These are phyloP conservation scores for Phocoena sinus DNA, from an alignment of 2,113 vertebrate genomes.

Conservation along the genomic window DNA sequence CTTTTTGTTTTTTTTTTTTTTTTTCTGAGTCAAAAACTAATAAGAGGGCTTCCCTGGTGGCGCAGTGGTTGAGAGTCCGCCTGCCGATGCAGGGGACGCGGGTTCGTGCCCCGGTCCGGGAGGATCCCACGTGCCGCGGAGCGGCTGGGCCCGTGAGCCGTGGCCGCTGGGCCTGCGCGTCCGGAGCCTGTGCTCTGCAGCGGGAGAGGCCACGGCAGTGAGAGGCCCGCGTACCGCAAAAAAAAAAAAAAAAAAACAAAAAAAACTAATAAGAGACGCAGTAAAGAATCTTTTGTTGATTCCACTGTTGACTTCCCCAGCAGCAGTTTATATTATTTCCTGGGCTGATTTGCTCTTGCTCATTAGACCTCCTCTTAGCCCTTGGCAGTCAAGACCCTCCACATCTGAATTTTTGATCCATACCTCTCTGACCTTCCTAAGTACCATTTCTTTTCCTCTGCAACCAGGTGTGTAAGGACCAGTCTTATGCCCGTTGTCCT, in stretches of 20 bases:
- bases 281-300: neutral
- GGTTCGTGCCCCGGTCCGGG: no score
- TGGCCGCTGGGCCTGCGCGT: no score
- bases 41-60: no score
- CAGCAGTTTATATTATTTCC: neutral
- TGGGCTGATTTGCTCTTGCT: neutral
- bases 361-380: neutral
- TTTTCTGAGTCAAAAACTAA: neutral
- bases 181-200: no score
- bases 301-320: neutral
- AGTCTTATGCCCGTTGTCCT: neutral
- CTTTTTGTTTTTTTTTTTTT: neutral
- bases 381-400: neutral
- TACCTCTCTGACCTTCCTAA: neutral
- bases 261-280: neutral
- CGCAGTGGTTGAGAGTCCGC: no score
- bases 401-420: neutral
- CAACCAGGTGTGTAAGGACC: neutral
- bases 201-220: no score
- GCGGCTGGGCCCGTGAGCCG: no score
- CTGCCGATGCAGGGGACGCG: no score
- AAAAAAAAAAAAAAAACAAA: no score
- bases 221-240: no score
- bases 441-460: neutral
- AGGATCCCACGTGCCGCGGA: no score